A percentile compares a stretch with the other conserved stretches of the same genome.
Conservation (phyloP, 2,797 vertebrate genomes). For the Eulemur mongoz region DNA sequence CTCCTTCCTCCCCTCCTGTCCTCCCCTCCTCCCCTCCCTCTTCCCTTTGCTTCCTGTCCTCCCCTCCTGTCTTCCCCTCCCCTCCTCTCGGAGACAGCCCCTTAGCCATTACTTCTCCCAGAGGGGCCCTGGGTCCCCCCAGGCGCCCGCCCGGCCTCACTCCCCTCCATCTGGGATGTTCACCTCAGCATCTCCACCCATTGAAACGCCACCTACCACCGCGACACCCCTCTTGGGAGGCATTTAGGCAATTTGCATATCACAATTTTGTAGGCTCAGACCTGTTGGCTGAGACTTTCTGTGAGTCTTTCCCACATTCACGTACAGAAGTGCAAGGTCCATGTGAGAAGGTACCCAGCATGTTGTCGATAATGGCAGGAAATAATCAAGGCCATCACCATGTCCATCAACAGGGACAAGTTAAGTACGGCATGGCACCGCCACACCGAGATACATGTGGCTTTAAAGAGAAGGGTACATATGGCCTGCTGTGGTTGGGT, state of each 20-base stretch:
- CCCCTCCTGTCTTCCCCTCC: too few relatives aligned
- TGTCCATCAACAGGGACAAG: not conserved
- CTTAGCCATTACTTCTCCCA: not conserved
- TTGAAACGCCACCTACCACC: not conserved
- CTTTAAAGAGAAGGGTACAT: not conserved
- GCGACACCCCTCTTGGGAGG: not conserved
- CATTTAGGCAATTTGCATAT: not conserved
- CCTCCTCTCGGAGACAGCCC: not conserved
- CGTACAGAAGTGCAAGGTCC: not conserved
- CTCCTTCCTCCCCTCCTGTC: too few relatives aligned
- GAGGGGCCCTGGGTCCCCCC: not conserved
- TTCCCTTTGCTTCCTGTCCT: too few relatives aligned
- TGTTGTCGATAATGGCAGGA: too few relatives aligned
- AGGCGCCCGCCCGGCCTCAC: rapidly evolving
- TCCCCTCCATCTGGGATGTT: not conserved
- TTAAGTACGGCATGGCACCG: not conserved
- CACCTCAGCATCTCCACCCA: not conserved
- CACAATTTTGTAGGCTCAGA: not conserved
- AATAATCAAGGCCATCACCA: not conserved
- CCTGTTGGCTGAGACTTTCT: not conserved
- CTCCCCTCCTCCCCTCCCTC: too few relatives aligned
- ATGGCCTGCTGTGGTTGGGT: too few relatives aligned
- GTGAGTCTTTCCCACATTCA: not conserved
- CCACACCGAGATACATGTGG: not conserved
- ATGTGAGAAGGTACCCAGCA: too few relatives aligned